These are phyloP conservation scores for Centropus unirufus DNA, from an alignment of 2,113 vertebrate species.

Conservation along the genomic window DNA sequence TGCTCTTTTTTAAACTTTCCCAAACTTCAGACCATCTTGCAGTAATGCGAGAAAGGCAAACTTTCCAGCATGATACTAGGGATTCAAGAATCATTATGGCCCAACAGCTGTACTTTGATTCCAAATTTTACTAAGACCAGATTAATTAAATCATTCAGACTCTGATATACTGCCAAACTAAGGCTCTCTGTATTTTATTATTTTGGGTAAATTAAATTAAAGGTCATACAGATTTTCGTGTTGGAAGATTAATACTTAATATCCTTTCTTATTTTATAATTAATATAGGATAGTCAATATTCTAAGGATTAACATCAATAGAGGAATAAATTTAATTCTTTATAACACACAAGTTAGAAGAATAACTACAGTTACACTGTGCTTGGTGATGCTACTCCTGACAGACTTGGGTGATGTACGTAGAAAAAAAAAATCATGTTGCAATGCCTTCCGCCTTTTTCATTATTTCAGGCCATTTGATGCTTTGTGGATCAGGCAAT, in stretches of 20 bases:
- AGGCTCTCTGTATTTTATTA: constrained; percentile 44
- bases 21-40: not conserved
- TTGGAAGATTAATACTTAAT: constrained; percentile 42
- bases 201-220: constrained; percentile 66
- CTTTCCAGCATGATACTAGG: not conserved
- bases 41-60: not conserved
- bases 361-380: not conserved
- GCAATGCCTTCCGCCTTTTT: not conserved
- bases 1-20: not conserved
- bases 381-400: not conserved
- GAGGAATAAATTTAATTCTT: constrained; percentile 17
- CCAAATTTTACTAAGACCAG: constrained; percentile 31
- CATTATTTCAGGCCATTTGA: not conserved
- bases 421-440: not conserved
- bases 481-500: not conserved
- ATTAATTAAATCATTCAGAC: constrained; percentile 67
- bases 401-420: not conserved
- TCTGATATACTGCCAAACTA: constrained; percentile 52
- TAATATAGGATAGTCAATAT: constrained; percentile 36
- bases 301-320: constrained; percentile 48
- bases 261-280: constrained; percentile 20
- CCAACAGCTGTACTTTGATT: constrained; percentile 70
- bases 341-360: not conserved
- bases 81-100: constrained; percentile 29
- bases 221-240: constrained; percentile 54